Evolutionary conservation across 2,797 vertebrate species (phyloP).

Genomic region (Sebastes nivosus): DNA sequence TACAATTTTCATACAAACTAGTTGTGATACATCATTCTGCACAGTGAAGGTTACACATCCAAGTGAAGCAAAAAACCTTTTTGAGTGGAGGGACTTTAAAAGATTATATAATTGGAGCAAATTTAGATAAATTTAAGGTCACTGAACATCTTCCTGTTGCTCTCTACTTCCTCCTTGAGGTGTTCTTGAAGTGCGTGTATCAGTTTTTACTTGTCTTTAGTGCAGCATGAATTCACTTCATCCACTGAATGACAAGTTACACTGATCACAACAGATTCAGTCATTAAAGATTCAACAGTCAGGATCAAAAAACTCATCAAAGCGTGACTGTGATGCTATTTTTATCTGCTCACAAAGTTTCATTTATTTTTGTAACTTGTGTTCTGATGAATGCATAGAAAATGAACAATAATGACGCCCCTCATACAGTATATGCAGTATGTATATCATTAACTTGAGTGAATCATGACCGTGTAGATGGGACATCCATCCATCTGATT

Average conservation of each 20-base stretch:
- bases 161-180: slow-evolving; percentile 4
- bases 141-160: background rate
- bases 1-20: background rate
- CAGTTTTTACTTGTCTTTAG: background rate
- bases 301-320: background rate
- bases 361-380: slow-evolving; percentile 21
- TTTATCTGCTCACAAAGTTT: slow-evolving; percentile 17
- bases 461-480: background rate
- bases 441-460: background rate
- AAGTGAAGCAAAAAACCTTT: background rate
- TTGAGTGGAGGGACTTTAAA: background rate
- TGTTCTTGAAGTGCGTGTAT: background rate
- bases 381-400: slow-evolving; percentile 24
- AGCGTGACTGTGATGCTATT: background rate
- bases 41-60: background rate
- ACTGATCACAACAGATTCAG: background rate
- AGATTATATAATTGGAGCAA: background rate
- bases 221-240: background rate
- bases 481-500: background rate
- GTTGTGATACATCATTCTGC: background rate
- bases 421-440: background rate
- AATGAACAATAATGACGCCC: slow-evolving; percentile 21
- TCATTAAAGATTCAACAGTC: background rate
- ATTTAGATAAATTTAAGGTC: background rate
- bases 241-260: background rate